Evolutionary conservation across 1,140 invertebrate species (phyloP).

Genomic region (Bilobella aurantiaca): DNA sequence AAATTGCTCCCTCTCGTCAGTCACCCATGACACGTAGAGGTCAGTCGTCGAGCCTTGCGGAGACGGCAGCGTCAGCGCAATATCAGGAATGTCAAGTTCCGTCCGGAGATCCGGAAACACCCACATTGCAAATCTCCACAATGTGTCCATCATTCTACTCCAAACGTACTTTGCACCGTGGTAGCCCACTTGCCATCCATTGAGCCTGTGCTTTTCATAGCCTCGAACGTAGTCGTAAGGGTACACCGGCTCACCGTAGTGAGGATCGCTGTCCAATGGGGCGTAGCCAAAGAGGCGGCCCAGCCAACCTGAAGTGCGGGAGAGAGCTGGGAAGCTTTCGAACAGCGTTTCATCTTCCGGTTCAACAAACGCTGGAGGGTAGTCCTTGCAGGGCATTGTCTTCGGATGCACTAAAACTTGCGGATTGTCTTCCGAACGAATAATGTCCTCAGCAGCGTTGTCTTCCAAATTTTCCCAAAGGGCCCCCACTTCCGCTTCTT

Average conservation of each 20-base stretch:
- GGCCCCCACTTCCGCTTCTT: constrained; percentile 15
- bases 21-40: constrained; percentile 9
- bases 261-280: not conserved
- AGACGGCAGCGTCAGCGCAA: constrained; percentile 22
- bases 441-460: constrained; percentile 6
- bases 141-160: not conserved
- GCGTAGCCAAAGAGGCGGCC: constrained; percentile 18
- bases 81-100: constrained; percentile 16
- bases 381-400: not conserved
- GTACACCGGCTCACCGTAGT: not conserved
- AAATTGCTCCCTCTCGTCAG: not conserved
- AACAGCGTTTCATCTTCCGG: constrained; percentile 20
- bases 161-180: not conserved
- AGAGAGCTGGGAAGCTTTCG: constrained; percentile 8
- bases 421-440: not conserved
- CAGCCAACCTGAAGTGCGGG: constrained; percentile 16
- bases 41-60: constrained; percentile 25
- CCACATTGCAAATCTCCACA: not conserved
- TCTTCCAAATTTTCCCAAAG: constrained; percentile 13
- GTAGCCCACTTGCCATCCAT: not conserved
- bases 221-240: not conserved
- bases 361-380: not conserved
- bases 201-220: not conserved
- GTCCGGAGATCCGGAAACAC: not conserved
- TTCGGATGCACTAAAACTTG: constrained; percentile 11